These are phyloP conservation scores for Liolophura sinensis DNA, from an alignment of 1,140 invertebrate genomes.

Conservation along the genomic window DNA sequence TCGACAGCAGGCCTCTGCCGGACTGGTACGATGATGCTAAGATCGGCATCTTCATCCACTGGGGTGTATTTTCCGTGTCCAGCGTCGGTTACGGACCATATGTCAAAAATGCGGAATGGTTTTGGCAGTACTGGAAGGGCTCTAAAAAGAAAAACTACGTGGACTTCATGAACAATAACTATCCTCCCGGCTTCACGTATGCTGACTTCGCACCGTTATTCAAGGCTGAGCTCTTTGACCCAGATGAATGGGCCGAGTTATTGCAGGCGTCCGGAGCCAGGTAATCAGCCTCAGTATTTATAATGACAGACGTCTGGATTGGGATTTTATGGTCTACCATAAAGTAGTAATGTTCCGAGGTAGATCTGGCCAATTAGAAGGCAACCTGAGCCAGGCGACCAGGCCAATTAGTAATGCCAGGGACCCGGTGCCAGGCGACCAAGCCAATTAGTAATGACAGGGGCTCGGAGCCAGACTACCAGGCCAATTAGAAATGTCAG, in stretches of 20 bases:
- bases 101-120: constrained; percentile 31
- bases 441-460: too few species aligned
- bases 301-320: too few species aligned
- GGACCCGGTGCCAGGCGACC: too few species aligned
- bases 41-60: constrained; percentile 57
- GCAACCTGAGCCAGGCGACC: too few species aligned
- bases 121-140: constrained; percentile 42
- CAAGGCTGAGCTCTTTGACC: constrained; percentile 33
- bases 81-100: constrained; percentile 17
- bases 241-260: constrained; percentile 37
- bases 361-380: too few species aligned
- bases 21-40: constrained; percentile 55
- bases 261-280: constrained; percentile 42
- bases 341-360: too few species aligned
- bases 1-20: constrained; percentile 51
- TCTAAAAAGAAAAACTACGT: constrained; percentile 11
- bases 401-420: too few species aligned
- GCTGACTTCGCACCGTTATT: constrained; percentile 43
- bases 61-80: constrained; percentile 54
- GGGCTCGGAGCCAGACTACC: too few species aligned
- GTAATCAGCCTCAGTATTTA: constrained; percentile 12
- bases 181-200: constrained; percentile 39
- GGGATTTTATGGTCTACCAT: too few species aligned
- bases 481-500: too few species aligned
- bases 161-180: constrained; percentile 43